phyloP scores from a whole-genome alignment of 2,888 invertebrate species.

The Coelogynopora nodosa region DNA sequence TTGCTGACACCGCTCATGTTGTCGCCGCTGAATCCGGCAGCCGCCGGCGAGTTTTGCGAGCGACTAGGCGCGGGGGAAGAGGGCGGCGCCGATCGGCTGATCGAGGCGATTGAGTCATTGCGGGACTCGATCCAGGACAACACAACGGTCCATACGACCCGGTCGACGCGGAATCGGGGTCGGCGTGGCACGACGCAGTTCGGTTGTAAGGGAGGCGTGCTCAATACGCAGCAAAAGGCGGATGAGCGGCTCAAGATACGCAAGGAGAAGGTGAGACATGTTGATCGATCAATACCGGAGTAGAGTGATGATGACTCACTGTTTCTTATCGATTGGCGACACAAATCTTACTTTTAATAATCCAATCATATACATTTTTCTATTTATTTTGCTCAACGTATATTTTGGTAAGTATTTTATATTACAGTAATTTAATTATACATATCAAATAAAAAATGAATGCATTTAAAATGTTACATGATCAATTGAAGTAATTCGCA shows the following conservation, averaged over 20 bases:
- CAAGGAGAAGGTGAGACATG: slow-evolving; percentile 50
- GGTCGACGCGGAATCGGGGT: slow-evolving; percentile 39
- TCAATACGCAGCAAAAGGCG: slow-evolving; percentile 39
- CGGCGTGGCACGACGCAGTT: slow-evolving; percentile 21
- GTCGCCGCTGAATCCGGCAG: neutral
- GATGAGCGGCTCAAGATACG: slow-evolving; percentile 49
- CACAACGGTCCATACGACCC: slow-evolving; percentile 48
- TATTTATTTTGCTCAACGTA: too few relatives aligned
- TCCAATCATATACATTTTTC: too few relatives aligned
- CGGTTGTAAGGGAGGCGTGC: neutral
- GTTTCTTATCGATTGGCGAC: too few relatives aligned
- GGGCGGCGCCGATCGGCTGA: slow-evolving; percentile 48
- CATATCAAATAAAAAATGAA: too few relatives aligned
- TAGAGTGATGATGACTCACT: too few relatives aligned
- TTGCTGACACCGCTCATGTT: neutral
- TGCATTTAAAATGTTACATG: too few relatives aligned
- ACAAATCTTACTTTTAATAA: too few relatives aligned
- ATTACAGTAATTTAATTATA: too few relatives aligned
- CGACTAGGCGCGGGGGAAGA: slow-evolving; percentile 43
- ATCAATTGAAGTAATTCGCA: too few relatives aligned
- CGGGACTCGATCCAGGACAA: slow-evolving; percentile 50
- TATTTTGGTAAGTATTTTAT: too few relatives aligned
- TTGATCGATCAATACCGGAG: neutral
- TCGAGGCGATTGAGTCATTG: slow-evolving; percentile 50
- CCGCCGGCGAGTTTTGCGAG: slow-evolving; percentile 34